Percentiles rank a stretch among this genome's conserved stretches.
phyloP scores from a whole-genome alignment of 2,888 invertebrate species.

The Drosophila meridiana region DNA sequence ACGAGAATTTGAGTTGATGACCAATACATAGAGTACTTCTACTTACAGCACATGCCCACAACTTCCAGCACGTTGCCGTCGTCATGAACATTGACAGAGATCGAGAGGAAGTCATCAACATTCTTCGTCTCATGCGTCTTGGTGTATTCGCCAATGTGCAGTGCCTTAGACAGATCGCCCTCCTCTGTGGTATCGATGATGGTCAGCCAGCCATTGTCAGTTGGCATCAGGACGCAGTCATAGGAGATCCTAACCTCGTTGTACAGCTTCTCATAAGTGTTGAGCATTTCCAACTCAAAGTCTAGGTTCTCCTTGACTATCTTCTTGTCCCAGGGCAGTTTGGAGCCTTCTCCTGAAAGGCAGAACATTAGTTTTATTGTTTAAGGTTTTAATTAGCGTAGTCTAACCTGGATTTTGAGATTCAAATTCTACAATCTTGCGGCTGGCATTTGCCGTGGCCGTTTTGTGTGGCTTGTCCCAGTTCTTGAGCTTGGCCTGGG shows the following conservation, averaged over 20 bases:
- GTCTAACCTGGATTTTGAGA: conserved; percentile 86
- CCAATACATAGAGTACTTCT: neutral
- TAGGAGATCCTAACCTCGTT: conserved; percentile 94
- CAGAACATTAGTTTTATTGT: neutral
- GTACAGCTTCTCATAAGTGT: conserved; percentile 94
- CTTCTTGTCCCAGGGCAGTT: conserved; percentile 89
- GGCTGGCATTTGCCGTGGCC: conserved; percentile 91
- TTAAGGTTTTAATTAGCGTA: too few species aligned
- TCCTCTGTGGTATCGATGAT: conserved; percentile 83
- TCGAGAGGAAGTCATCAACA: conserved; percentile 92
- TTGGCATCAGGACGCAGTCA: conserved; percentile 97
- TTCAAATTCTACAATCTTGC: conserved; percentile 92
- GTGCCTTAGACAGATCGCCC: conserved; percentile 92
- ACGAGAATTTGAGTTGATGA: conserved; percentile 9
- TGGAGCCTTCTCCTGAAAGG: conserved; percentile 85
- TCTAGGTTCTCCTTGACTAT: conserved; percentile 95
- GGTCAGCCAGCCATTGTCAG: conserved; percentile 93
- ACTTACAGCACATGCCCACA: conserved; percentile 96
- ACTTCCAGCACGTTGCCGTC: conserved; percentile 96
- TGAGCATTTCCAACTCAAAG: conserved; percentile 92
- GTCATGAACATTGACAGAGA: conserved; percentile 96
- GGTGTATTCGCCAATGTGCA: conserved; percentile 92
- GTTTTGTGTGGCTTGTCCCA: conserved; percentile 95
- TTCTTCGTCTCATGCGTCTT: conserved; percentile 93
- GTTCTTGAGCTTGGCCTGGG: conserved; percentile 91